phyloP scores from a whole-genome alignment of 2,113 vertebrate species.

The Accipiter cooperii region DNA sequence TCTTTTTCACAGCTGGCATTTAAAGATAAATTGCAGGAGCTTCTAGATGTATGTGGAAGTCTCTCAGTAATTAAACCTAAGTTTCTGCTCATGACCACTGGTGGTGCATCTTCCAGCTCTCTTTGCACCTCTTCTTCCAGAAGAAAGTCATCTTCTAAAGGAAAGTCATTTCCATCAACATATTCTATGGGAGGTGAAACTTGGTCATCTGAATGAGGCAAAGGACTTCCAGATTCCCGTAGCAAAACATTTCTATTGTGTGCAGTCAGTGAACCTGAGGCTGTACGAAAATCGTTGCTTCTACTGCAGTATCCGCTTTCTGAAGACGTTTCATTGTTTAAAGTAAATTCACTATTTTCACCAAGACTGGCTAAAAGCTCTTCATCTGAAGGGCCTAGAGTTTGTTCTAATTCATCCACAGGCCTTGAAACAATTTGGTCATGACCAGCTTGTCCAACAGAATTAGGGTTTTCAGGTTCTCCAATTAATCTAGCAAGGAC shows the following conservation, averaged over 20 bases:
- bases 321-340: conserved; percentile 1
- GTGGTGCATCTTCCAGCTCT: neutral
- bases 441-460: conserved; percentile 18
- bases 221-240: neutral
- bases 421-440: conserved; percentile 1
- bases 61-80: neutral
- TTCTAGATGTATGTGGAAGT: neutral
- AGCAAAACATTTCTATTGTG: neutral
- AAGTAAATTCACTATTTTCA: conserved; percentile 62
- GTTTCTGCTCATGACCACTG: conserved; percentile 7
- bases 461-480: conserved; percentile 60
- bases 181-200: conserved; percentile 5
- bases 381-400: conserved; percentile 77
- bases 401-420: conserved; percentile 54
- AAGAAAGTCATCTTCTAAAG: conserved; percentile 21
- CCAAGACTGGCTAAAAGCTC: conserved; percentile 85
- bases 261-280: neutral
- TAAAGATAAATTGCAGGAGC: neutral
- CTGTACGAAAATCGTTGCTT: conserved; percentile 46
- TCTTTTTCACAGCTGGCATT: neutral
- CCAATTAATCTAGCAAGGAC: conserved; percentile 84
- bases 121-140: conserved; percentile 21
- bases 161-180: neutral
- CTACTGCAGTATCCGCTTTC: conserved; percentile 78
- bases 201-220: neutral